Base-by-base conservation (phyloP, 2,888 invertebrate species). In the Andrena fulva region DNA sequence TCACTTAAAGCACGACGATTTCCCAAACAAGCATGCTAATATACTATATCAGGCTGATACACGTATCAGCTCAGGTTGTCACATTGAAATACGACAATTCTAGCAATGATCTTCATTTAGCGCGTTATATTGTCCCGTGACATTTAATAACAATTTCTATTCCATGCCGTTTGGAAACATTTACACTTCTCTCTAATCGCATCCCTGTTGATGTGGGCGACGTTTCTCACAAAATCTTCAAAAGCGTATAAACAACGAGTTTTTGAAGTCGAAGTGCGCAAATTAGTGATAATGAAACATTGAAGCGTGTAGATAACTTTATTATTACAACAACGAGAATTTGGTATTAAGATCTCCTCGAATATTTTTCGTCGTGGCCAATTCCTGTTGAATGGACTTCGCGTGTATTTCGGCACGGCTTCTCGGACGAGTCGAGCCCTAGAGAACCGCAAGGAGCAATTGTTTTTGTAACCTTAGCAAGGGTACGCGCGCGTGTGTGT, bases 391-490 rank as follows among this genome's bases (percentile, higher is more conserved):
- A 84, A 77, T 77, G 74, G 33, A 67, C 62, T 56, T 16, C 16
- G 0, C 16, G 48, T 62, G 20, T 56, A 74, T 12, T 52, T 68
- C 33, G 20, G 31, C 59, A 29, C 7, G 63, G 33, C 27, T 27
- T 59, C 56, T 64, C 42, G 29, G 27, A 50, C 31, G 66, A 70
- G 48, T 56, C 63, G 33, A 75, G 52, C 64, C 76, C 52, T 80
- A n/a, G 16, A 35, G 24, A 29, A 66, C 33, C 63, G 52, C 63
- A 59, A 56, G 27, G 42, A 54, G 33, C 35, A 63, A 75, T 71
- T 80, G 80, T 82, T 76, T 80, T 72, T 20, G 68, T 75, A 77
- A 77, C 81, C 69, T 82, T 79, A 77, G 27, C 74, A 71, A n/a
- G 50, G 59, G 42, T 5, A 42, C 16, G 12, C 60, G 74, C 63